Percentiles rank a stretch among this genome's conserved stretches.
phyloP scores from a whole-genome alignment of 2,113 vertebrate genomes.

The Capra hircus region DNA sequence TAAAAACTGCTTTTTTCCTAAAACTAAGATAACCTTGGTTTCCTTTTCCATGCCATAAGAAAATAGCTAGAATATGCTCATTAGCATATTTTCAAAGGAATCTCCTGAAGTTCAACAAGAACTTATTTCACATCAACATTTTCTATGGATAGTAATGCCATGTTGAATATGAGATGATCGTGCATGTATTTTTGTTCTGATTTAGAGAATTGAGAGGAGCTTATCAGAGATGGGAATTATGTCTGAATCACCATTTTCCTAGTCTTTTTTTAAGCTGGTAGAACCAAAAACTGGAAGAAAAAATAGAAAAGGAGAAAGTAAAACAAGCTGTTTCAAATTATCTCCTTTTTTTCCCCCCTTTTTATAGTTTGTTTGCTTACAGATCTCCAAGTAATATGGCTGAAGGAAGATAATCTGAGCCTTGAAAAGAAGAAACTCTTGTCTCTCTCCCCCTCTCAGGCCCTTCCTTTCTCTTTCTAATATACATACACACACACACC shows the following conservation, averaged over 20 bases:
- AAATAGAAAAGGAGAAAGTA: background rate
- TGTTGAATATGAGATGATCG: background rate
- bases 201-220: background rate
- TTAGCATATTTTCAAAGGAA: background rate
- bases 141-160: background rate
- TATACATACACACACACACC: background rate
- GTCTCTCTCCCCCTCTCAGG: no score
- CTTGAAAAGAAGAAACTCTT: slow-evolving; percentile 28
- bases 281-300: background rate
- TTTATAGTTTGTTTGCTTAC: background rate
- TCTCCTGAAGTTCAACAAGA: background rate
- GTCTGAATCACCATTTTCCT: background rate
- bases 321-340: slow-evolving; percentile 19
- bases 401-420: slow-evolving; percentile 23
- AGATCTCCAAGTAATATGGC: slow-evolving; percentile 40
- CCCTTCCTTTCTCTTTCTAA: background rate
- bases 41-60: background rate
- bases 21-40: background rate
- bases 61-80: background rate
- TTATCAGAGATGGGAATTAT: slow-evolving; percentile 22
- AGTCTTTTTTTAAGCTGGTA: background rate
- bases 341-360: background rate
- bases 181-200: background rate
- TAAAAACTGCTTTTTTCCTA: background rate
- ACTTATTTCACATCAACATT: background rate